Percentiles rank a stretch among this genome's conserved stretches.
Conservation (phyloP, 2,113 vertebrate genomes). For the Phaethornis superciliosus region DNA sequence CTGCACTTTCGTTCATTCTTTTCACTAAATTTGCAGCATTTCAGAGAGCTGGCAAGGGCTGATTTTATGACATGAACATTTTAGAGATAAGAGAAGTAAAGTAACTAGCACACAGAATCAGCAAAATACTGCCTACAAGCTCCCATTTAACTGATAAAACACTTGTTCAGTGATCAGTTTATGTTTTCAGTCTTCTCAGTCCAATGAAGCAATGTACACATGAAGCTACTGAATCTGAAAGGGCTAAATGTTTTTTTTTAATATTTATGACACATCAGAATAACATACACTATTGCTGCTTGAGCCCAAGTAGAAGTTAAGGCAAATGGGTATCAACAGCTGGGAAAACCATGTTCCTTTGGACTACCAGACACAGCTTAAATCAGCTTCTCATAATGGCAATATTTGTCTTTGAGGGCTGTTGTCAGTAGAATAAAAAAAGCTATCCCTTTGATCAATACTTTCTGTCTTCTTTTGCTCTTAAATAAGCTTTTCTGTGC, state of each 20-base stretch:
- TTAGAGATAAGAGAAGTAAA: neutral
- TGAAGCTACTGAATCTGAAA: neutral
- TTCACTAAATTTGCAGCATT: neutral
- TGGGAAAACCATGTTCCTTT: neutral
- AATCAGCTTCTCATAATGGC: neutral
- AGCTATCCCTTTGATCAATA: neutral
- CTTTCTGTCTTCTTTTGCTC: neutral
- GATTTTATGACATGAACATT: neutral
- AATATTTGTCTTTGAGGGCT: neutral
- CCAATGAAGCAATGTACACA: neutral
- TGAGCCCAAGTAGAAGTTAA: neutral
- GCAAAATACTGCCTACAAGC: neutral
- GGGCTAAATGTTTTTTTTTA: neutral
- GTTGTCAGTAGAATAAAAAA: neutral
- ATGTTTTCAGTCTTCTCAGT: neutral
- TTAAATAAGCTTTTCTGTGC: neutral
- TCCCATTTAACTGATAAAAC: neutral
- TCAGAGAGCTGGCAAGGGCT: neutral
- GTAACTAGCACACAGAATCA: neutral
- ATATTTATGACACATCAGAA: neutral
- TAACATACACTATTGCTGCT: neutral
- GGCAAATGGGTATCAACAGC: neutral
- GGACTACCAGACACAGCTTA: neutral
- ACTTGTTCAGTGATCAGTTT: neutral
- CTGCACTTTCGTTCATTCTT: neutral